These are phyloP conservation scores for Charina bottae DNA, from an alignment of 2,113 vertebrate genomes.

Conservation along the genomic window DNA sequence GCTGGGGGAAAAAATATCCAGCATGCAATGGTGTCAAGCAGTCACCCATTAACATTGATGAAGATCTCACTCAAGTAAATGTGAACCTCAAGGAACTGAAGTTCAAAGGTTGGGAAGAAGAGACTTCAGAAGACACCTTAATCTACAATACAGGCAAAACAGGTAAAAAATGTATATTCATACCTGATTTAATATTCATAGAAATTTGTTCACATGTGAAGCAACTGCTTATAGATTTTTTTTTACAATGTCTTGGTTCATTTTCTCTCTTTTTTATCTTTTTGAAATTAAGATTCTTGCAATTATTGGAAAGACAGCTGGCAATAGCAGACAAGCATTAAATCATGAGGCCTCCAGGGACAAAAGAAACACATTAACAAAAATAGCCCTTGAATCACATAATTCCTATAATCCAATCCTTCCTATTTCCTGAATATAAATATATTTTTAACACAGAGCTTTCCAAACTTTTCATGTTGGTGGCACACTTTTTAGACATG, in stretches of 20 bases:
- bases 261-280: constrained; percentile 32
- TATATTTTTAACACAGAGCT: constrained; percentile 33
- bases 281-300: constrained; percentile 21
- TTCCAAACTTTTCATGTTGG: too few relatives aligned
- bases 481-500: too few relatives aligned
- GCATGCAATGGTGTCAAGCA: constrained; percentile 93
- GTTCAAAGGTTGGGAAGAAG: constrained; percentile 88
- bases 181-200: constrained; percentile 27
- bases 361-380: constrained; percentile 32
- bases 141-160: constrained; percentile 96
- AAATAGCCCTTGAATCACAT: constrained; percentile 31
- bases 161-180: constrained; percentile 73
- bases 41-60: constrained; percentile 94
- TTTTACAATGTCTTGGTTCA: constrained; percentile 1
- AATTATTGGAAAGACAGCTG: not conserved
- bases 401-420: not conserved
- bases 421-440: constrained; percentile 30
- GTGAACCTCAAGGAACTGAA: constrained; percentile 88
- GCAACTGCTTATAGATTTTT: not conserved
- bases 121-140: constrained; percentile 77
- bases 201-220: not conserved
- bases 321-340: constrained; percentile 29
- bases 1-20: constrained; percentile 94
- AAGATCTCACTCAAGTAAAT: constrained; percentile 90
- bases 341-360: constrained; percentile 33